These are phyloP conservation scores for Andrena minutula DNA, from an alignment of 2,888 invertebrate species.

Conservation along the genomic window DNA sequence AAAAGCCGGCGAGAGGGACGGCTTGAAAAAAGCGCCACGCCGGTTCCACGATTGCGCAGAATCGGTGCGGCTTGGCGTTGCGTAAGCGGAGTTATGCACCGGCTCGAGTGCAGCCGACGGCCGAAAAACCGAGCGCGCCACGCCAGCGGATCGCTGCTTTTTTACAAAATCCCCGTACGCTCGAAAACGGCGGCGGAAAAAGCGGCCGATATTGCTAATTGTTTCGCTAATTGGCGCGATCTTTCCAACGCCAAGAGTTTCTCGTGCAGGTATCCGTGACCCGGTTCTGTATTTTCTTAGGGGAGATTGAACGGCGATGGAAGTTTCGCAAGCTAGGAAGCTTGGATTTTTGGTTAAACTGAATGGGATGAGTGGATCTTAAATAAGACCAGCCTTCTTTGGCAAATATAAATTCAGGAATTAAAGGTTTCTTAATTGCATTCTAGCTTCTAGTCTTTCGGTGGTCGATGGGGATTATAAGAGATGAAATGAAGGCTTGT, in stretches of 20 bases:
- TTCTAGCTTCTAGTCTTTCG: not conserved
- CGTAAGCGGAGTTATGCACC: slow-evolving; percentile 32
- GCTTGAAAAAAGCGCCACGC: slow-evolving; percentile 15
- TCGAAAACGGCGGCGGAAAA: slow-evolving; percentile 10
- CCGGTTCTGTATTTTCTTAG: not conserved
- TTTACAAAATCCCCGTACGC: not conserved
- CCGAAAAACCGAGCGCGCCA: slow-evolving; percentile 23
- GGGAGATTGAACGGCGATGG: too few relatives aligned
- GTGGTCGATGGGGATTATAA: not conserved
- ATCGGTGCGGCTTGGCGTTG: slow-evolving; percentile 22
- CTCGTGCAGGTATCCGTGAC: not conserved
- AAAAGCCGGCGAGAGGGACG: not conserved
- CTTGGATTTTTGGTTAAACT: too few relatives aligned
- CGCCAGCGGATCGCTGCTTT: not conserved
- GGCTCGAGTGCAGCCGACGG: not conserved
- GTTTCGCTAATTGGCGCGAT: slow-evolving; percentile 8
- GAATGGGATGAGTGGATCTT: too few relatives aligned
- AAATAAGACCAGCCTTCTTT: too few relatives aligned
- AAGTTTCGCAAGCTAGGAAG: too few relatives aligned
- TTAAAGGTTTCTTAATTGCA: not conserved
- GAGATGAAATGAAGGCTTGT: too few relatives aligned
- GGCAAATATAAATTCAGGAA: too few relatives aligned
- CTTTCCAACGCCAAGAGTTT: not conserved
- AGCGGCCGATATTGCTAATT: slow-evolving; percentile 8
- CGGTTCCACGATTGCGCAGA: slow-evolving; percentile 37